Base-by-base conservation (phyloP, 2,113 vertebrate genomes). In the Corydoras maculifer region DNA sequence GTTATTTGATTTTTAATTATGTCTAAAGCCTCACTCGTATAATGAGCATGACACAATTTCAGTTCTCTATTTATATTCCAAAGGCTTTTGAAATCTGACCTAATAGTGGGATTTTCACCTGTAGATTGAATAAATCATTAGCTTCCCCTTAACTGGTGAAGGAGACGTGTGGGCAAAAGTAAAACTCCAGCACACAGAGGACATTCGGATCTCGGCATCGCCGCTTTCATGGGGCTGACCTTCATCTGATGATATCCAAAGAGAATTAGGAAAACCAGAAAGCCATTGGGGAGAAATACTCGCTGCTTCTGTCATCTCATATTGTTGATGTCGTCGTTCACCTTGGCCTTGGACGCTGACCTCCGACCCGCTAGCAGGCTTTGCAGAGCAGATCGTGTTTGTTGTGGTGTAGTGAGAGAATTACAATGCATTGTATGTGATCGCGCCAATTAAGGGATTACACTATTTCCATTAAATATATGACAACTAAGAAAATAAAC, bases 231-330 rank as follows among this genome's bases (percentile, higher is more conserved):
- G 81, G 77, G 82, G 79, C 73, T 80, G 74, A 82, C 75, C 54
- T 60, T 78, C 74, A 73, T 81, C 82, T 77, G 74, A 84, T 78
- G 83, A 84, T 85, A 85, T 86, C 85, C 50, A 10, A 35, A 49
- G 29, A 51, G 15, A 59, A 62, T 32, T 59, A 67, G 29, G 18
- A 61, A 53, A 50, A 55, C 15, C 48, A 77, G 43, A 18, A 53
- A 15, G 62, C 82, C 35, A 43, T 43, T 8, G 35, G 73, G 78
- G 84, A 85, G 80, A 62, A 77, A 80, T 82, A 69, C 84, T 63
- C 73, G 74, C 80, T 84, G 75, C 76, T 77, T 79, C 72, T 57
- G 4, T 69, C 66, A 74, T 81, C 86, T 72, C 55, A 64, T 51
- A 43, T 32, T 51, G 11, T 54, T 18, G 53, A 67, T 9, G 7